phyloP scores from a whole-genome alignment of 1,140 invertebrate species.

The Caerostris extrusa region DNA sequence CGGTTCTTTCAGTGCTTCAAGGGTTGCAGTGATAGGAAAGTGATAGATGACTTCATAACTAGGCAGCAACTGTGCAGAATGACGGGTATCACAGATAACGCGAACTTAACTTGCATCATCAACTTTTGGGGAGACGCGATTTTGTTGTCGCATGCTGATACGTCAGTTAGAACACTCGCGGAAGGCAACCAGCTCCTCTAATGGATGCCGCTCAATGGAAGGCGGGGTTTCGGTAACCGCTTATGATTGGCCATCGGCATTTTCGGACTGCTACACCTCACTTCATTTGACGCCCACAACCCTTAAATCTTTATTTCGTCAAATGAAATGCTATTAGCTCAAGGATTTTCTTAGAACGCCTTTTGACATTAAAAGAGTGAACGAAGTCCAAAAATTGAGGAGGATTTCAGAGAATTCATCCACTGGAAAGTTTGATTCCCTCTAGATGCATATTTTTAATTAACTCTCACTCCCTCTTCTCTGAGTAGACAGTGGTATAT shows the following conservation, averaged over 20 bases:
- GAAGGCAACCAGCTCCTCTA: not conserved
- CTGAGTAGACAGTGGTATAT: no score
- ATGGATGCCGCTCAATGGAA: not conserved
- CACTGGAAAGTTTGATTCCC: not conserved
- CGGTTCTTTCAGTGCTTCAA: not conserved
- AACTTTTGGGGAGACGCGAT: not conserved
- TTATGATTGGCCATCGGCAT: constrained; percentile 8
- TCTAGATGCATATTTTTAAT: not conserved
- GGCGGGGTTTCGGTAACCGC: not conserved
- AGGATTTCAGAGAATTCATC: not conserved
- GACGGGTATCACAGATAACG: constrained; percentile 11
- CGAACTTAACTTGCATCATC: constrained; percentile 25
- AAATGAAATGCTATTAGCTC: not conserved
- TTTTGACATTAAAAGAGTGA: not conserved
- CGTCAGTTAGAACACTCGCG: constrained; percentile 20
- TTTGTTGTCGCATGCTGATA: constrained; percentile 38
- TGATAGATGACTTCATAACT: constrained; percentile 39
- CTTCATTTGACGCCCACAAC: constrained; percentile 31
- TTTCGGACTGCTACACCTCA: constrained; percentile 12
- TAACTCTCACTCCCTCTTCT: no score
- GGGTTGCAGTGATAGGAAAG: not conserved
- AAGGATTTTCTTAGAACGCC: not conserved
- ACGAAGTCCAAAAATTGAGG: not conserved
- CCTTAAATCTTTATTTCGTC: constrained; percentile 38
- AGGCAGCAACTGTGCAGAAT: constrained; percentile 2